Evolutionary conservation across 1,140 invertebrate genomes (phyloP).

Genomic region (Drosophila rhopaloa): DNA sequence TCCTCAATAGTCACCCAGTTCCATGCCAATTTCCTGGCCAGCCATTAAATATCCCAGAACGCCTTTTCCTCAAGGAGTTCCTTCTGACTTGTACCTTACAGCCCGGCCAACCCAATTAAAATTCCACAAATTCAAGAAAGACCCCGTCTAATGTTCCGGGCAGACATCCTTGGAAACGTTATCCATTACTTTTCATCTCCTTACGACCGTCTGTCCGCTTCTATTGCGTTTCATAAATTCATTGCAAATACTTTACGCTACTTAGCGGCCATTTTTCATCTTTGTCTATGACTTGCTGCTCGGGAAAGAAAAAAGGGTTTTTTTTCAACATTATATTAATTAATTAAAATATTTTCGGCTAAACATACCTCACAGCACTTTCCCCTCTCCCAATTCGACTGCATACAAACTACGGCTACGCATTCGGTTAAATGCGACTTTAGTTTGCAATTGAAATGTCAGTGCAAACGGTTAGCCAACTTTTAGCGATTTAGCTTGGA

Average conservation of each 20-base stretch:
- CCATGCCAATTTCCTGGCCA: conserved; percentile 25
- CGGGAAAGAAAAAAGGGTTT: conserved; percentile 57
- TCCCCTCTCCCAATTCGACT: not conserved
- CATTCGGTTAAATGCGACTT: conserved; percentile 18
- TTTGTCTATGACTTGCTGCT: conserved; percentile 22
- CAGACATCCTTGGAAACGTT: conserved; percentile 43
- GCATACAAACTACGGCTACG: conserved; percentile 15
- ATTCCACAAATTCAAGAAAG: conserved; percentile 50
- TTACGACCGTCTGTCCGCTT: not conserved
- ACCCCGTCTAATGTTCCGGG: conserved; percentile 37
- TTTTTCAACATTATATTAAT: conserved; percentile 61
- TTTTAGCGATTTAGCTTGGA: conserved; percentile 47
- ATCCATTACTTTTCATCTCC: conserved; percentile 30
- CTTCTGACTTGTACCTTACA: conserved; percentile 12
- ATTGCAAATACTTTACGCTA: conserved; percentile 59
- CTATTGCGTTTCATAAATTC: conserved; percentile 38
- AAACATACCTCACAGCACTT: conserved; percentile 28
- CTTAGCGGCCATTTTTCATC: conserved; percentile 51
- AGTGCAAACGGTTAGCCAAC: not conserved
- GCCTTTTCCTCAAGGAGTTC: conserved; percentile 11
- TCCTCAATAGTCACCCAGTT: conserved; percentile 26
- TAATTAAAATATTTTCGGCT: conserved; percentile 69
- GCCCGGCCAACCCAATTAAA: conserved; percentile 55
- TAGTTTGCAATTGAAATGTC: conserved; percentile 26
- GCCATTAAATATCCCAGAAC: conserved; percentile 20